These are phyloP conservation scores for Apogon hyalosoma DNA, from an alignment of 2,797 vertebrate genomes.

Conservation along the genomic window DNA sequence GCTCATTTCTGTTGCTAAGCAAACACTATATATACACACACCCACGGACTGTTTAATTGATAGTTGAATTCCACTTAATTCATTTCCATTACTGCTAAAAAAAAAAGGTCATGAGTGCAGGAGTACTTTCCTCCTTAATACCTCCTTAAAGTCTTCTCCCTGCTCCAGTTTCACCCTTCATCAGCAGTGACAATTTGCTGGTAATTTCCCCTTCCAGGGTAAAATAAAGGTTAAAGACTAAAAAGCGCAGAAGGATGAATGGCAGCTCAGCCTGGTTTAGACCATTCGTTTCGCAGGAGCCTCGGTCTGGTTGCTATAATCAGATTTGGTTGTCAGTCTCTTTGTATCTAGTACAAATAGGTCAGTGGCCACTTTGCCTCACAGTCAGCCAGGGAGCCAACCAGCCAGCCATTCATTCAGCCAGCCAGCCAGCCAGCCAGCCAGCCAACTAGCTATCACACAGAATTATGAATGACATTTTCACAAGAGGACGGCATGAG, in stretches of 20 bases:
- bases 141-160: conserved; percentile 44
- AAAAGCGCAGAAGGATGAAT: conserved; percentile 62
- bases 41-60: conserved; percentile 38
- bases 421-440: conserved; percentile 35
- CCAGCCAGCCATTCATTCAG: conserved; percentile 22
- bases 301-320: conserved; percentile 68
- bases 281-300: conserved; percentile 53
- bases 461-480: conserved; percentile 83
- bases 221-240: conserved; percentile 57
- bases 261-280: conserved; percentile 59
- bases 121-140: conserved; percentile 42
- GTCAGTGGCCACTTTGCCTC: conserved; percentile 76
- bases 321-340: conserved; percentile 76
- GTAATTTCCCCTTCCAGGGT: conserved; percentile 47
- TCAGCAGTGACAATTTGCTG: conserved; percentile 39
- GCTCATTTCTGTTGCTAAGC: conserved; percentile 50
- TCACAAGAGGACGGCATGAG: conserved; percentile 78
- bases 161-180: conserved; percentile 44
- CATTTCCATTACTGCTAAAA: conserved; percentile 55
- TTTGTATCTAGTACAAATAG: conserved; percentile 78
- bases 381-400: conserved; percentile 54
- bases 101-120: conserved; percentile 40
- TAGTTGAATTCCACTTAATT: conserved; percentile 53
- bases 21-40: conserved; percentile 20
- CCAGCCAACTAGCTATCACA: conserved; percentile 75